Base-by-base conservation (phyloP, 2,113 vertebrate genomes). In the Podarcis raffonei region DNA sequence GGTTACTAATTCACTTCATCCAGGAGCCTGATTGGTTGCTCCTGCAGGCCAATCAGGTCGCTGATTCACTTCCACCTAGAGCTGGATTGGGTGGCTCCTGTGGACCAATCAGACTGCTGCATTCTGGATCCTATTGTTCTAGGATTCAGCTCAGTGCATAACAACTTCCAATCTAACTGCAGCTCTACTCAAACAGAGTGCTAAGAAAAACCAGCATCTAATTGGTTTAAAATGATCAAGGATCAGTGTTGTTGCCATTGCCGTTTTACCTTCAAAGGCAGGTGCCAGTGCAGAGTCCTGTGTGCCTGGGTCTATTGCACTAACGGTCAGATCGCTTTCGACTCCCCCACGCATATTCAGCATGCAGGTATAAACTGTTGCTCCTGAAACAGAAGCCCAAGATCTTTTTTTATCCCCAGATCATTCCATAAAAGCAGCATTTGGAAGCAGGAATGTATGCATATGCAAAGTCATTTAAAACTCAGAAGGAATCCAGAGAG, bases 361-460 rank as follows among this genome's bases (percentile, higher is more conserved):
- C 99, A 99, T 99, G 95, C 99, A 99, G 69, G 98, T 99, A 89
- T 99, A 99, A 48, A 99, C 97, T 0, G 98, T 99, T 2, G 97
- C 97, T 62, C 99, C 99, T 99, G 92, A 92, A 90, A 25, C 39
- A 74, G 48, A 79, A 0, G 1, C 23, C 3, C 0, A 0, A 62
- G 39, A 88, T 48, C 11, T n/a, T 53, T 53, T 48, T 53, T 53
- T 12, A 53, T 53, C 48, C 48, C 48, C 11, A 1, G 18, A 32
- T 81, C 80, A 20, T 23, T 76, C 37, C n/a, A 9, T 12, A 81
- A 23, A 59, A 65, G 32, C 32, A 35, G 57, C 3, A 2, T 30
- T 65, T 20, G 3, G n/a, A 30, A 15, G 9, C 69, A n/a, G 48
- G 48, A 53, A 53, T 53, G 48, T 12, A 53, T 53, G 9, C 48